A percentile compares a stretch with the other conserved stretches of the same genome.
phyloP scores from a whole-genome alignment of 30 jellyfish, hydroid and myxozoan genomes.

The Rhopilema esculentum region DNA sequence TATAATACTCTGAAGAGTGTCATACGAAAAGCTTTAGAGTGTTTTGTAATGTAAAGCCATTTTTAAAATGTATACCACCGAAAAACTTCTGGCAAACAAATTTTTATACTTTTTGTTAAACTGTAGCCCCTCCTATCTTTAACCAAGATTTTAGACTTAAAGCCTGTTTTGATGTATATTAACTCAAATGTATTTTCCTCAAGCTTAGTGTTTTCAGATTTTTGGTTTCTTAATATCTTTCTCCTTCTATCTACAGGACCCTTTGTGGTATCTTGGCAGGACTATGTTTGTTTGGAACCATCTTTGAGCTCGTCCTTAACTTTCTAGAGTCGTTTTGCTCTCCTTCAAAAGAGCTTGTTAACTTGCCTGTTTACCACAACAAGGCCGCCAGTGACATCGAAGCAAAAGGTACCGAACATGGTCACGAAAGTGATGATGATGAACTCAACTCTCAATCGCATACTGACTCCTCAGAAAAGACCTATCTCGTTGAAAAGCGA shows the following conservation, averaged over 20 bases:
- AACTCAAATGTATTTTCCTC: background rate
- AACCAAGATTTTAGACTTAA: too few relatives aligned
- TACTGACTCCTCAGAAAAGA: background rate
- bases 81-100: too few relatives aligned
- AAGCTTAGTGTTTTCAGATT: background rate
- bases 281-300: conserved; percentile 64
- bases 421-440: background rate
- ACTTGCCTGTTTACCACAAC: background rate
- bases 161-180: too few relatives aligned
- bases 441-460: background rate
- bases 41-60: too few relatives aligned
- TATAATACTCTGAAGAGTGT: too few relatives aligned
- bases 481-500: background rate
- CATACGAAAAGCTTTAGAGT: too few relatives aligned
- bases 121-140: too few relatives aligned
- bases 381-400: background rate
- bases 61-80: too few relatives aligned
- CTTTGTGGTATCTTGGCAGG: conserved; percentile 48
- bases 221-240: background rate
- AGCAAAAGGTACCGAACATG: background rate
- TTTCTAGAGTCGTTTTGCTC: conserved; percentile 9
- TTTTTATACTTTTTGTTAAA: too few relatives aligned
- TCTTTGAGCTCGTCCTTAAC: conserved; percentile 34
- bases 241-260: background rate
- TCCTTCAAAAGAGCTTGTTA: background rate